phyloP scores from a whole-genome alignment of 2,113 vertebrate species.

The Oplegnathus fasciatus region DNA sequence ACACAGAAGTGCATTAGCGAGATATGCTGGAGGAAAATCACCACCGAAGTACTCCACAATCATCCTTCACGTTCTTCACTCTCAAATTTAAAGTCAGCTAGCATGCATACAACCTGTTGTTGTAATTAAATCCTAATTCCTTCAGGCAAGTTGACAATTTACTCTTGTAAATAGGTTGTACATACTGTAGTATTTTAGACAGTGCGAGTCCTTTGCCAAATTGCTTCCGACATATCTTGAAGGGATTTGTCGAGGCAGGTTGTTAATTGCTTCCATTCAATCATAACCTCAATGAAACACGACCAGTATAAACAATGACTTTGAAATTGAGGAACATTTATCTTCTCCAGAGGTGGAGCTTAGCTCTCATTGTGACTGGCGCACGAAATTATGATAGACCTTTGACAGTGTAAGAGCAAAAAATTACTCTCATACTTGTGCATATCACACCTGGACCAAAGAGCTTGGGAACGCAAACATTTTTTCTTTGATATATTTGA shows the following conservation, averaged over 20 bases:
- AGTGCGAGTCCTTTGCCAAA: constrained; percentile 37
- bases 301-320: constrained; percentile 28
- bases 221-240: constrained; percentile 40
- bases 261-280: constrained; percentile 57
- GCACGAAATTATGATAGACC: background rate
- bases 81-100: constrained; percentile 32
- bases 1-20: constrained; percentile 10
- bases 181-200: constrained; percentile 34
- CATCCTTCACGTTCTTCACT: background rate
- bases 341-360: constrained; percentile 15
- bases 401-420: background rate
- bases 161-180: constrained; percentile 56
- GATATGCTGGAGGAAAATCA: constrained; percentile 32
- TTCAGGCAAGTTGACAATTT: constrained; percentile 58
- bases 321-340: constrained; percentile 12
- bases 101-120: constrained; percentile 32
- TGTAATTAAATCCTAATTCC: constrained; percentile 68
- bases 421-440: background rate
- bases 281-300: constrained; percentile 26
- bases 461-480: no score
- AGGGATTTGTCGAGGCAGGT: constrained; percentile 51
- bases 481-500: background rate
- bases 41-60: background rate
- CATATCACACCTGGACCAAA: background rate
- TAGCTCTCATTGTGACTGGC: background rate